These are phyloP conservation scores for Sphaeridia pumilis DNA, from an alignment of 2,888 invertebrate species.

Conservation along the genomic window DNA sequence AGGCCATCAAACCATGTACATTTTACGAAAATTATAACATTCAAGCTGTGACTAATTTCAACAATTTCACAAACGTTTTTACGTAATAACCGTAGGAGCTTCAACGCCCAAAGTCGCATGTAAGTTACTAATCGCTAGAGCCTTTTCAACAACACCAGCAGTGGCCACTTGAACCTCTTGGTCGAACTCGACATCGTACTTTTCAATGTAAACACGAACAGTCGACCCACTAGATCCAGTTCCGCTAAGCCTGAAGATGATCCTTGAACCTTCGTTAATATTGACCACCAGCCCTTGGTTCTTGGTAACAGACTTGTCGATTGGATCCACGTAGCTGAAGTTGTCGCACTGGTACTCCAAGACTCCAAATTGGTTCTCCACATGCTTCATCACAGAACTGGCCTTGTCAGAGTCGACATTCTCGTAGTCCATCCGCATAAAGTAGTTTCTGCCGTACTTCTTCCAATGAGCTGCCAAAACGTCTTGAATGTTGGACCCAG, in stretches of 20 bases:
- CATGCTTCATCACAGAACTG: constrained; percentile 71
- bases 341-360: constrained; percentile 58
- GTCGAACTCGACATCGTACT: constrained; percentile 53
- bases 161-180: constrained; percentile 47
- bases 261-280: constrained; percentile 86
- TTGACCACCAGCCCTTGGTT: constrained; percentile 78
- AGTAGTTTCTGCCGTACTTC: constrained; percentile 88
- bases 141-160: constrained; percentile 77
- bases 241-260: constrained; percentile 88
- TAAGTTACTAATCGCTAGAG: constrained; percentile 69
- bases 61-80: no score
- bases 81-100: constrained; percentile 93
- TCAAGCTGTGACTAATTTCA: no score
- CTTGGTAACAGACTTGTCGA: constrained; percentile 52
- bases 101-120: constrained; percentile 74
- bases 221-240: constrained; percentile 98
- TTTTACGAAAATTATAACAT: no score
- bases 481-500: constrained; percentile 65
- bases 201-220: constrained; percentile 88
- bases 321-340: constrained; percentile 91
- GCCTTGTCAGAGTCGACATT: constrained; percentile 80
- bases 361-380: constrained; percentile 19
- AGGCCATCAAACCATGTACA: no score
- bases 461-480: constrained; percentile 80
- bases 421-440: constrained; percentile 91